These are phyloP conservation scores for Epizoanthus rinbou DNA, from an alignment of 92 coral and sea anemone species.

Conservation along the genomic window DNA sequence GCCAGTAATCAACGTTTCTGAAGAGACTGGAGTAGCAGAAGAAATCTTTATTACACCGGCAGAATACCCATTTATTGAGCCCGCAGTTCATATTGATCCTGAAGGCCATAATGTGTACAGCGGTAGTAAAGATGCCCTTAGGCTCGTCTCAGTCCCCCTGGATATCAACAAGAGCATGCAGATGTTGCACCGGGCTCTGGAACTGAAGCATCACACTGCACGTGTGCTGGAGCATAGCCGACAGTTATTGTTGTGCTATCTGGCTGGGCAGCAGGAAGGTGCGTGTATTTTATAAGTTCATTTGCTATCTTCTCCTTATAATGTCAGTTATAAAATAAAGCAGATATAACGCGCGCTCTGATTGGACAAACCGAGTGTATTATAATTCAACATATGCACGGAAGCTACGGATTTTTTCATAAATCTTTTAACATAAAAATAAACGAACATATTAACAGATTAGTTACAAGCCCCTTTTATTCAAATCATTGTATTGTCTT, in stretches of 20 bases:
- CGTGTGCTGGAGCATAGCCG: constrained; percentile 93
- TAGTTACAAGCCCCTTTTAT: too few relatives aligned
- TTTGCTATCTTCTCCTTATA: too few relatives aligned
- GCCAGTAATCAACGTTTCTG: constrained; percentile 72
- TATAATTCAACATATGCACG: too few relatives aligned
- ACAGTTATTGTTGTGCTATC: constrained; percentile 87
- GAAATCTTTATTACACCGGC: constrained; percentile 71
- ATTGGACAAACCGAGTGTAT: too few relatives aligned
- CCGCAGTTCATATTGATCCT: constrained; percentile 97
- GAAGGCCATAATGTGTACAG: constrained; percentile 95
- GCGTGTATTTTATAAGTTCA: not conserved
- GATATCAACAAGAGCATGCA: constrained; percentile 79
- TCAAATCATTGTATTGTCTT: too few relatives aligned
- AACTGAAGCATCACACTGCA: constrained; percentile 88
- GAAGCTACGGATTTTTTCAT: too few relatives aligned
- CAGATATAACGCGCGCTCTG: too few relatives aligned
- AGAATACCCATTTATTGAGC: constrained; percentile 82
- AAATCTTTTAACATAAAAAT: too few relatives aligned
- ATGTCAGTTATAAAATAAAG: too few relatives aligned
- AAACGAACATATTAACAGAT: too few relatives aligned
- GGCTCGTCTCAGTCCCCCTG: constrained; percentile 88
- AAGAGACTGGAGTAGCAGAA: constrained; percentile 81
- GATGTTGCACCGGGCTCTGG: constrained; percentile 77
- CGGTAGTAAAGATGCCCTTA: constrained; percentile 80
- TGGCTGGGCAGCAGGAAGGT: constrained; percentile 93